phyloP scores from a whole-genome alignment of 1,140 invertebrate species.

The Lycorma delicatula region DNA sequence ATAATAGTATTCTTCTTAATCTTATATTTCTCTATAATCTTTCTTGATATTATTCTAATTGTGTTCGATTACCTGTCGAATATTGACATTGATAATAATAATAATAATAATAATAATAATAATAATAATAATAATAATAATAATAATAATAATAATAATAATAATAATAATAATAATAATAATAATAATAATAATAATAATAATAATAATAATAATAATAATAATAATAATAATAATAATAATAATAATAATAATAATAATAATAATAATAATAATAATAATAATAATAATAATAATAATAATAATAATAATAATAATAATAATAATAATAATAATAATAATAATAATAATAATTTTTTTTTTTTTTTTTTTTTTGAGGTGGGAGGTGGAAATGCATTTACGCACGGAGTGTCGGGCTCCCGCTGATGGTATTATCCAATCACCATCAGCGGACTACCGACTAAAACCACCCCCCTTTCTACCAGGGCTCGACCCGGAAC shows the following conservation, averaged over 20 bases:
- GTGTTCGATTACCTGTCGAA: no score
- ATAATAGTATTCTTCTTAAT: no score
- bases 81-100: not conserved
- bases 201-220: not conserved
- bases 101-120: not conserved
- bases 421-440: no score
- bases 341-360: not conserved
- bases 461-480: no score
- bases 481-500: no score
- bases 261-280: not conserved
- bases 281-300: not conserved
- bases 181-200: not conserved
- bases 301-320: not conserved
- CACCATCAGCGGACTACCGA: no score
- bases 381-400: no score
- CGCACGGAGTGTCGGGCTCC: no score
- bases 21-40: no score
- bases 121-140: not conserved
- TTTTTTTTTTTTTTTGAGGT: no score
- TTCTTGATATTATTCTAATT: no score
- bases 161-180: not conserved
- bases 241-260: not conserved
- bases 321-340: not conserved
- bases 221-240: not conserved
- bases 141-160: not conserved